Base-by-base conservation (phyloP, 2,113 vertebrate species). In the Chionis minor region DNA sequence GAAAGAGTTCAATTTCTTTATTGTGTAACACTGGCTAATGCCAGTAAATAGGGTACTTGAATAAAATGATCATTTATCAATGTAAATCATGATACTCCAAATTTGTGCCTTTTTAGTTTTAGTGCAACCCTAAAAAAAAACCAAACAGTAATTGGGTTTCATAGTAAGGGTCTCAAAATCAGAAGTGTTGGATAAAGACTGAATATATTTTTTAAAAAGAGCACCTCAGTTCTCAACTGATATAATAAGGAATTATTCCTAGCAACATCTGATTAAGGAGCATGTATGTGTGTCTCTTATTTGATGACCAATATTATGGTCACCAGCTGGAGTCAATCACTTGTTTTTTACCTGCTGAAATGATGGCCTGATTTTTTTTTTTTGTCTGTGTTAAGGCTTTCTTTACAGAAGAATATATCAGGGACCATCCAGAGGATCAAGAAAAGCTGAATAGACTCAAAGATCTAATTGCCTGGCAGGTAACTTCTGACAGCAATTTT, bases 401-500 rank as follows among this genome's bases (percentile, higher is more conserved):
- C 98, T 99, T 99, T 94, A 99, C 98, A 8, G 99, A 99, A 6
- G 99, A 99, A 58, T 99, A 99, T 85, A 94, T 49, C 66, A 97
- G 91, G 74, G 96, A 98, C 20, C 99, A 99, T 94, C 98, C 98
- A 7, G 99, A 99, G 77, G 99, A 99, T 97, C 98, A 97, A 96
- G 99, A 99, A 16, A 99, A 99, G 96, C 98, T 99, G 86, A 93
- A 96, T 26, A 99, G 98, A 75, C 98, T 99, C 90, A 99, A 99
- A 97, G 99, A 99, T 94, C 98, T 99, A 95, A 99, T 99, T 59
- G 99, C 99, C 4, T 99, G 99, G 99, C 99, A 99, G 99, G 99
- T 99, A 98, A 92, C n/a, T 70, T 63, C 52, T 56, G 70, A 42
- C 4, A 79, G 35, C 52, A 32, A 9, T 52, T 59, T 75, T 33